phyloP scores from a whole-genome alignment of 2,113 vertebrate species.

The Dipodomys stephensi region DNA sequence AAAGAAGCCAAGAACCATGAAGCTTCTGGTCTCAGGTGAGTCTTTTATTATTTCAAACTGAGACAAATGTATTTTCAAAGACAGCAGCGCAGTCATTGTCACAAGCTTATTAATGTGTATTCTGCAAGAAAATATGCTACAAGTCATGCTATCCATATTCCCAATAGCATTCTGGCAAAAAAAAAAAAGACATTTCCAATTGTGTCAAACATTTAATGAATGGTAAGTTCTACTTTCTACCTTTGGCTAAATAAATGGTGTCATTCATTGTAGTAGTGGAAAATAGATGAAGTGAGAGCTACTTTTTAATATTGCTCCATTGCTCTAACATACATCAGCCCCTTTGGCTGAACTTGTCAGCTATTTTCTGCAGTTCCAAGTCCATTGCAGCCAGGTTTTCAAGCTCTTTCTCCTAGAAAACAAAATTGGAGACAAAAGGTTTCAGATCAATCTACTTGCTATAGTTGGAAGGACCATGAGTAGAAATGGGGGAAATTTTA shows the following conservation, averaged over 20 bases:
- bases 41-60: constrained; percentile 91
- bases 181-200: constrained; percentile 80
- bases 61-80: constrained; percentile 85
- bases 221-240: constrained; percentile 81
- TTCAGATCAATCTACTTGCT: neutral
- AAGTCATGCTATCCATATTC: constrained; percentile 89
- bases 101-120: constrained; percentile 85
- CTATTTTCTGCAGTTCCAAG: constrained; percentile 94
- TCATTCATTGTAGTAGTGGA: constrained; percentile 73
- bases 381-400: constrained; percentile 95
- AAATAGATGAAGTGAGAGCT: constrained; percentile 15
- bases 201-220: constrained; percentile 80
- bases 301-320: constrained; percentile 37
- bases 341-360: constrained; percentile 89
- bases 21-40: constrained; percentile 87
- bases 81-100: constrained; percentile 83
- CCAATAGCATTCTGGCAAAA: constrained; percentile 87
- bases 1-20: constrained; percentile 57
- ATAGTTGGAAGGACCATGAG: neutral
- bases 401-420: constrained; percentile 91
- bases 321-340: constrained; percentile 77
- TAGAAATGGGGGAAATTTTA: neutral
- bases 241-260: constrained; percentile 77
- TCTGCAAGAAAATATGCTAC: constrained; percentile 78
- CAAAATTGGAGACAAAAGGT: constrained; percentile 47